Conservation (phyloP, 2,113 vertebrate genomes). For the Phyllostomus hastatus region DNA sequence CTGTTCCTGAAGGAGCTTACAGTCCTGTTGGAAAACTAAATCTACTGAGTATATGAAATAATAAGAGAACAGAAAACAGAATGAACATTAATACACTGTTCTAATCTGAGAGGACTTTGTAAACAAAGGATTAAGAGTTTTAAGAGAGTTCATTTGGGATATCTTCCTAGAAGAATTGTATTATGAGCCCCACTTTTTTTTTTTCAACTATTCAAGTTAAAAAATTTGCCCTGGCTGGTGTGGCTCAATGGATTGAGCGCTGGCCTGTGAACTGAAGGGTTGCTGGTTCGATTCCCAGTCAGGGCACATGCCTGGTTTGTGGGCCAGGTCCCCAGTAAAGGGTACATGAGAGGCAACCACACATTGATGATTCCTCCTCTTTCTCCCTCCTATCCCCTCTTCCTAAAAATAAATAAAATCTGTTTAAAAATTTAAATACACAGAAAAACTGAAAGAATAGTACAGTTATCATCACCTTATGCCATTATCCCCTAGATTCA, state of each 20-base stretch:
- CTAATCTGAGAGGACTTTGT: neutral
- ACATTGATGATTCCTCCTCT: no score
- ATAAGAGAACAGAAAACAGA: neutral
- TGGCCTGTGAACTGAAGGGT: no score
- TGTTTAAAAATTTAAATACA: neutral
- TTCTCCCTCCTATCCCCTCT: no score
- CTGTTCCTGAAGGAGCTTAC: neutral
- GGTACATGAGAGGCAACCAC: no score
- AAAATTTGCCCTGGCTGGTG: neutral
- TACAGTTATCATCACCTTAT: neutral
- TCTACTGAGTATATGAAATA: neutral
- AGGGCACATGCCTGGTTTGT: no score
- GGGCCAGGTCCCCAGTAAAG: no score
- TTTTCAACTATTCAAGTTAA: neutral
- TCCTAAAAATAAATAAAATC: no score
- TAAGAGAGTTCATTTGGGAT: neutral
- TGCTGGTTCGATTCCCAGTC: no score
- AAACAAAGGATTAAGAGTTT: neutral
- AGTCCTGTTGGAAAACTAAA: neutral
- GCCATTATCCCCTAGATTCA: neutral
- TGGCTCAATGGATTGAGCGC: no score
- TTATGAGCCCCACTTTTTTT: neutral
- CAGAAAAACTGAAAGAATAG: slow-evolving; percentile 26
- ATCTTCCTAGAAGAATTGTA: neutral
- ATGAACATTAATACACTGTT: neutral